A percentile compares a stretch with the other conserved stretches of the same genome.
phyloP scores from a whole-genome alignment of 2,888 invertebrate species.

The Argyresthia goedartella region DNA sequence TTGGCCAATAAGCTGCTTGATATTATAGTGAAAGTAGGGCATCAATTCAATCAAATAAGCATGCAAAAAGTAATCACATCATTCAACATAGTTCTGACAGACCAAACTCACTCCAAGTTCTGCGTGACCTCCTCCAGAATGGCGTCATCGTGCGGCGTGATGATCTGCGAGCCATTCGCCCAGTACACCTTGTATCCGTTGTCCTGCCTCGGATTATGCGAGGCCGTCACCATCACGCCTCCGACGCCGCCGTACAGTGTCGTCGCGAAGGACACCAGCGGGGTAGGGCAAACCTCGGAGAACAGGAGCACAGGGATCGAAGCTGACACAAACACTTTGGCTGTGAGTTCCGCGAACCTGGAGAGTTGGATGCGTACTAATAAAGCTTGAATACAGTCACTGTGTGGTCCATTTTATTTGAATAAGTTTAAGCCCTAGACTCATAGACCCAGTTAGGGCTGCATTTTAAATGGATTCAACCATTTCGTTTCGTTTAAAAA shows the following conservation, averaged over 20 bases:
- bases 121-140: conserved; percentile 84
- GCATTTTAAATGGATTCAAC: no score
- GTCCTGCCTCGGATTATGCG: conserved; percentile 95
- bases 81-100: no score
- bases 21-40: no score
- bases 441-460: no score
- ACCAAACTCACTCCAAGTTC: conserved; percentile 72
- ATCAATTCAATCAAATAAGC: no score
- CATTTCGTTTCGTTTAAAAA: no score
- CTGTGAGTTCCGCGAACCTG: conserved; percentile 91
- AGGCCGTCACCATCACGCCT: conserved; percentile 96
- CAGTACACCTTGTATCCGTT: conserved; percentile 99
- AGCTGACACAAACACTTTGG: conserved; percentile 83
- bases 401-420: no score
- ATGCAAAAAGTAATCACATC: no score
- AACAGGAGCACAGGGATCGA: conserved; percentile 87
- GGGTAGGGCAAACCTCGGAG: conserved; percentile 88
- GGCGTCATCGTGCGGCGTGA: conserved; percentile 89
- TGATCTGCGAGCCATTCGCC: conserved; percentile 95
- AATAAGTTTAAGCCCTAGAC: no score
- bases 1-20: no score
- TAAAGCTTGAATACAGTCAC: no score
- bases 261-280: conserved; percentile 92
- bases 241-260: conserved; percentile 79
- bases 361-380: not conserved